Evolutionary conservation across 2,797 vertebrate species (phyloP).

Genomic region (Rachycentron canadum): DNA sequence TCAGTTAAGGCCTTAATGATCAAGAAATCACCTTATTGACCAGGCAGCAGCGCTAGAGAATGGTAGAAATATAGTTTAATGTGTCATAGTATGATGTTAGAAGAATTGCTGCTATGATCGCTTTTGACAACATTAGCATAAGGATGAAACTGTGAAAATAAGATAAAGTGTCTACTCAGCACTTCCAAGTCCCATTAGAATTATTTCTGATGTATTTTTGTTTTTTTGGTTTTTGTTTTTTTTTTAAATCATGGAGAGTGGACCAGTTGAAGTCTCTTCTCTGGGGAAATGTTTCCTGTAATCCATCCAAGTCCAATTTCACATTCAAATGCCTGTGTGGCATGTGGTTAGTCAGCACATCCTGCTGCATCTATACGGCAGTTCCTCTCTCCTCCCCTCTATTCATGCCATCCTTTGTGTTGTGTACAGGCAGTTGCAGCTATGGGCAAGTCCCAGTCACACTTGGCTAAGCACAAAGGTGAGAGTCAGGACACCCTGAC

Average conservation of each 20-base stretch:
- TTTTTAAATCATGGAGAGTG: not conserved
- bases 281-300: slow-evolving; percentile 43
- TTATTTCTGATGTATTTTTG: not conserved
- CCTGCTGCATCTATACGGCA: slow-evolving; percentile 13
- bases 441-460: slow-evolving; percentile 95
- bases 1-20: not conserved
- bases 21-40: not conserved
- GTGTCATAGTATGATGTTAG: not conserved
- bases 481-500: slow-evolving; percentile 84
- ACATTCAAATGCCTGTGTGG: slow-evolving; percentile 32
- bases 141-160: not conserved
- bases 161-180: not conserved
- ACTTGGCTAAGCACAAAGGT: slow-evolving; percentile 88
- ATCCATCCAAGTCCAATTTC: slow-evolving; percentile 29
- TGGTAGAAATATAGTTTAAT: not conserved
- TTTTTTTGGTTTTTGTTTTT: too few relatives aligned
- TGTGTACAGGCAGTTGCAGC: slow-evolving; percentile 68
- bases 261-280: slow-evolving; percentile 20
- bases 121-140: not conserved
- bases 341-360: slow-evolving; percentile 41
- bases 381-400: not conserved
- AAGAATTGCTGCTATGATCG: not conserved
- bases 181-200: not conserved
- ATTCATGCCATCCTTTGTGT: slow-evolving; percentile 24
- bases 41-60: not conserved